A percentile compares a stretch with the other conserved stretches of the same genome.
These are phyloP conservation scores for Aporrectodea caliginosa DNA, from an alignment of 1,140 invertebrate species.

Conservation along the genomic window DNA sequence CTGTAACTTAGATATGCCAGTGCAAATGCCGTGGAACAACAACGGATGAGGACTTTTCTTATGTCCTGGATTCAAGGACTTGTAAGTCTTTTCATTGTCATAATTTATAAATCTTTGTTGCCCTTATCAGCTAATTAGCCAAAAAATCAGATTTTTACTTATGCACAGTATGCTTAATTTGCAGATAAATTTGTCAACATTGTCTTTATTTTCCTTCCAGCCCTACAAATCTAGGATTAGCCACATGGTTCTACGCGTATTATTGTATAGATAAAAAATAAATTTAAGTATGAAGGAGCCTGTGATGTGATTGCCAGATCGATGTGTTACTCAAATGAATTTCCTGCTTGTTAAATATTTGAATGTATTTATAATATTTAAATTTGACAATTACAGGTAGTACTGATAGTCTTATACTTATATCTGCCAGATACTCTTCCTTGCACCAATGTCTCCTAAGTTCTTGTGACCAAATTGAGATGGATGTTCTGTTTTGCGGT, in stretches of 20 bases:
- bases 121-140: background rate
- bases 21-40: constrained; percentile 30
- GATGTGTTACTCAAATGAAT: too few species aligned
- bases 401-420: too few species aligned
- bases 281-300: too few species aligned
- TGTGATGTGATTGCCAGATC: too few species aligned
- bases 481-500: background rate
- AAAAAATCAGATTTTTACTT: background rate
- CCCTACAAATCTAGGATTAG: background rate
- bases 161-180: background rate
- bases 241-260: background rate
- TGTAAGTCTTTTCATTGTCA: constrained; percentile 22
- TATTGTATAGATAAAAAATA: too few species aligned
- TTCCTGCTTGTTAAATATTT: too few species aligned
- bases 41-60: constrained; percentile 35
- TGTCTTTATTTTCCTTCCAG: background rate
- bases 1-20: constrained; percentile 34
- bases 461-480: background rate
- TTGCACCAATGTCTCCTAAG: background rate
- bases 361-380: too few species aligned
- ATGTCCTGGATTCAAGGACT: constrained; percentile 37
- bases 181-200: too few species aligned
- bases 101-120: background rate
- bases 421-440: too few species aligned
- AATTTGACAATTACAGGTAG: too few species aligned